Percentiles rank a stretch among this genome's conserved stretches.
Conservation (phyloP, 2,113 vertebrate genomes). For the Artemisiospiza belli region DNA sequence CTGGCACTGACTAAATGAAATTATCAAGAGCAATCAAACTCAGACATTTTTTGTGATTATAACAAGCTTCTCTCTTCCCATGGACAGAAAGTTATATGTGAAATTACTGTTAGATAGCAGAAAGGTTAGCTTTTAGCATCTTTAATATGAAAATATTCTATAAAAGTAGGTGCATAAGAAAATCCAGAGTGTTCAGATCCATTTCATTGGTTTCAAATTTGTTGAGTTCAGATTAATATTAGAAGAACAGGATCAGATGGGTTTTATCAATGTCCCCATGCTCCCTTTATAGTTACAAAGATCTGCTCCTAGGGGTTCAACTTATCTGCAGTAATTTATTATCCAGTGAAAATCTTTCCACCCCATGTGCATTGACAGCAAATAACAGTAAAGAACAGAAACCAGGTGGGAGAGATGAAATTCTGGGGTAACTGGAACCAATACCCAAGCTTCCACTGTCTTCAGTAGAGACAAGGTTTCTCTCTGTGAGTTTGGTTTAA, state of each 20-base stretch:
- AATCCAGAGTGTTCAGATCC: not conserved
- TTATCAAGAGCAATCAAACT: slow-evolving; percentile 55
- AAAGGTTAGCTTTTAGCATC: not conserved
- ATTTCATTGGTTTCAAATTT: not conserved
- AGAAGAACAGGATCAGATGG: not conserved
- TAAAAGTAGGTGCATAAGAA: not conserved
- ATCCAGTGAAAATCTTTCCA: not conserved
- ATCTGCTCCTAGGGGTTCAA: not conserved
- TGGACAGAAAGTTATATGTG: not conserved
- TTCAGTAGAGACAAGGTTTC: not conserved
- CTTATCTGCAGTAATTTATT: not conserved
- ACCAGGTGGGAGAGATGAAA: not conserved
- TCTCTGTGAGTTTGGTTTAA: not conserved
- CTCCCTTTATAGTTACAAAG: not conserved
- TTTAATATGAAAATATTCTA: not conserved
- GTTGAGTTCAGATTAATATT: not conserved
- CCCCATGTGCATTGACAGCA: not conserved
- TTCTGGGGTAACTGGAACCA: not conserved
- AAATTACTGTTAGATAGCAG: slow-evolving; percentile 21
- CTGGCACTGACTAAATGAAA: slow-evolving; percentile 40
- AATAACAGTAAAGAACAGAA: not conserved
- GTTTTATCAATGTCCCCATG: not conserved
- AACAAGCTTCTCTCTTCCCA: slow-evolving; percentile 20
- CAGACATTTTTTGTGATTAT: slow-evolving; percentile 39
- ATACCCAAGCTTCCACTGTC: not conserved